Conservation (phyloP, 2,888 invertebrate species). For the Cheiracanthium punctorium region DNA sequence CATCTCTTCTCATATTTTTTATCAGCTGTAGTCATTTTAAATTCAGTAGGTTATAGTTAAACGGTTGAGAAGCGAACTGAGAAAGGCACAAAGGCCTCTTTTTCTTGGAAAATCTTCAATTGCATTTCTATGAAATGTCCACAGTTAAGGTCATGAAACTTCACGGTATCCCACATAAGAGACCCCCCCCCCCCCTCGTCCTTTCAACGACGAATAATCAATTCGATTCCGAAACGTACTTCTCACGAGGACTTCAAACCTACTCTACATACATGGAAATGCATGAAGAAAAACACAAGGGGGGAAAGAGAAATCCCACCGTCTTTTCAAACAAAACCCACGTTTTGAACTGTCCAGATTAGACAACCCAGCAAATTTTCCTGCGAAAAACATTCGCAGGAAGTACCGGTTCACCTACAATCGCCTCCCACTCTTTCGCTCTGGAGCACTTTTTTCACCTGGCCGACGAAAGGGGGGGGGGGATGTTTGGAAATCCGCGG, state of each 20-base stretch:
- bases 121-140: no score
- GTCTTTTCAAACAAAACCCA: background rate
- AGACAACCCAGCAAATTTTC: background rate
- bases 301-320: background rate
- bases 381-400: constrained; percentile 11
- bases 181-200: background rate
- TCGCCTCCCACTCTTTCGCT: constrained; percentile 12
- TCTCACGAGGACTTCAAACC: background rate
- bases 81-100: no score
- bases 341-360: constrained; percentile 5
- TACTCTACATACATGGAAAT: background rate
- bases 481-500: background rate
- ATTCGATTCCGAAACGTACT: background rate
- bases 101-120: no score
- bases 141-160: background rate
- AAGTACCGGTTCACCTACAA: constrained; percentile 37
- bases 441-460: background rate
- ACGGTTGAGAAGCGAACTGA: no score
- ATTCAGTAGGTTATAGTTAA: no score
- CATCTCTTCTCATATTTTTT: no score
- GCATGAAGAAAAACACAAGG: background rate
- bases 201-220: background rate
- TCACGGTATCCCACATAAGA: background rate
- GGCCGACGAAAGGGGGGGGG: background rate
- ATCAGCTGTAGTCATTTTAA: no score